These are phyloP conservation scores for Scomber japonicus DNA, from an alignment of 2,113 vertebrate genomes.

Conservation along the genomic window DNA sequence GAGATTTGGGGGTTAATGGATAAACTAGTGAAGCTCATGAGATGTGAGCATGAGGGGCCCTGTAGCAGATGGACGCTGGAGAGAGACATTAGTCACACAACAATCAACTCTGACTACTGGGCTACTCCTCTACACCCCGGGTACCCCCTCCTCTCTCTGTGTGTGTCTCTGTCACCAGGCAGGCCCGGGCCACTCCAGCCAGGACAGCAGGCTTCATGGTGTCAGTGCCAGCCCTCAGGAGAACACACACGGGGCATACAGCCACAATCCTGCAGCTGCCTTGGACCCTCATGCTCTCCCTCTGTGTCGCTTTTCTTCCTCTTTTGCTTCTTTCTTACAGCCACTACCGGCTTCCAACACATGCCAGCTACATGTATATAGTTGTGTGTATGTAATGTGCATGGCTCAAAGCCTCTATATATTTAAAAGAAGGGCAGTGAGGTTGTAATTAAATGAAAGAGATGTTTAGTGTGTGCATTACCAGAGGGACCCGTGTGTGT, in stretches of 20 bases:
- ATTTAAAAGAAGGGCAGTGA: conserved; percentile 4
- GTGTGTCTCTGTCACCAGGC: conserved; percentile 57
- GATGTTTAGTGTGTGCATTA: conserved; percentile 1
- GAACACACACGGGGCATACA: conserved; percentile 66
- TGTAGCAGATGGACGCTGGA: conserved; percentile 73
- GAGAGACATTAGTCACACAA: conserved; percentile 73
- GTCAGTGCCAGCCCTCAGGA: conserved; percentile 74
- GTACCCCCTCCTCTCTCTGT: conserved; percentile 13
- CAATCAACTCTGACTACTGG: conserved; percentile 64
- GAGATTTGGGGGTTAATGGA: conserved; percentile 7
- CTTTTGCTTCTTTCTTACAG: conserved; percentile 34
- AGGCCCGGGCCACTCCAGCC: conserved; percentile 69
- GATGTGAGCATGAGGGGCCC: conserved; percentile 36
- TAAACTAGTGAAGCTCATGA: conserved; percentile 5
- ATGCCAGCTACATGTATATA: conserved; percentile 37
- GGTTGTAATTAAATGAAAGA: conserved; percentile 45
- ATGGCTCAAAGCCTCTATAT: conserved; percentile 11
- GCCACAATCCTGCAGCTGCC: conserved; percentile 80
- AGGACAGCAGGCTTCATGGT: conserved; percentile 73
- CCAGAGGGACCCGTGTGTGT: conserved; percentile 5
- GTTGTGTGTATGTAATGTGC: conserved; percentile 10
- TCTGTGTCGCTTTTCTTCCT: conserved; percentile 40
- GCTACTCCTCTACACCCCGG: conserved; percentile 50
- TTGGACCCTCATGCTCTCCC: conserved; percentile 55
- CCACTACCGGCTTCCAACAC: conserved; percentile 13